A percentile compares a stretch with the other conserved stretches of the same genome.
Conservation (phyloP, 2,797 vertebrate species). For the Diglossa cyanea region DNA sequence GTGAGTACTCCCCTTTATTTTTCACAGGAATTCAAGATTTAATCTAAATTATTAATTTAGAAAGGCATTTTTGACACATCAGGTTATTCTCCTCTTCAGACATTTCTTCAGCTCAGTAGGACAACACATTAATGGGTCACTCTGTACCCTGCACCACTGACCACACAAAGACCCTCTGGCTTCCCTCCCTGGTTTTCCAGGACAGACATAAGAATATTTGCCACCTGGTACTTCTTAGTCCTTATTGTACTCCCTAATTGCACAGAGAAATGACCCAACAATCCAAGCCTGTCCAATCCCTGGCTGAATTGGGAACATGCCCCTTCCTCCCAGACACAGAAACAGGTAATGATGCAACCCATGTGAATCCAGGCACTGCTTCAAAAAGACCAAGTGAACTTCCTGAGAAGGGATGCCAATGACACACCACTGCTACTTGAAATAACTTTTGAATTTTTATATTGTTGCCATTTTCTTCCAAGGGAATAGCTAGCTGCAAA, state of each 20-base stretch:
- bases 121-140: not conserved
- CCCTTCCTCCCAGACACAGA: not conserved
- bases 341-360: not conserved
- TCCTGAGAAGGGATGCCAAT: not conserved
- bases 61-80: not conserved
- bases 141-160: not conserved
- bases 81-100: not conserved
- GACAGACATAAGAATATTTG: not conserved
- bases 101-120: not conserved
- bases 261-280: not conserved
- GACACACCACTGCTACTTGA: not conserved
- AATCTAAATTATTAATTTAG: not conserved
- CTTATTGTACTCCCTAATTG: not conserved
- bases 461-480: constrained; percentile 28
- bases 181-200: not conserved
- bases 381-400: not conserved
- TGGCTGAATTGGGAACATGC: not conserved
- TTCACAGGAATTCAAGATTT: not conserved
- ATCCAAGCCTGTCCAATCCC: not conserved
- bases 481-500: constrained; percentile 16
- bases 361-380: not conserved
- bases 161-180: not conserved
- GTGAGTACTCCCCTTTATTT: not conserved
- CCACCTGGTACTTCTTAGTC: not conserved
- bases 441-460: constrained; percentile 16